Percentiles rank a stretch among this genome's conserved stretches.
These are phyloP conservation scores for Malurus leucopterus DNA, from an alignment of 2,797 vertebrate genomes.

Conservation along the genomic window DNA sequence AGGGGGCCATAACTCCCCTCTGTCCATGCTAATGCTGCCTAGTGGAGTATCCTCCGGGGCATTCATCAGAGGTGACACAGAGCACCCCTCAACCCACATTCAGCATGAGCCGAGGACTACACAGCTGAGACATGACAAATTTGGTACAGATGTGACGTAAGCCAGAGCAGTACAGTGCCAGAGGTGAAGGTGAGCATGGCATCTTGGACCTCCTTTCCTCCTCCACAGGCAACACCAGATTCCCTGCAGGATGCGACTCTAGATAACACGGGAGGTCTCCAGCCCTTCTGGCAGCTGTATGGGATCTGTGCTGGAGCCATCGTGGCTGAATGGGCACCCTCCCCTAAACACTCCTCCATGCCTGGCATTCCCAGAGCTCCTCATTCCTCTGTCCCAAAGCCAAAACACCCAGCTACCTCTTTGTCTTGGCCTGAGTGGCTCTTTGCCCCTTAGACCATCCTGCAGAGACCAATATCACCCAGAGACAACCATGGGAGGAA, in stretches of 20 bases:
- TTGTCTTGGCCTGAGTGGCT: neutral
- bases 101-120: neutral
- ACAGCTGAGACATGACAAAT: neutral
- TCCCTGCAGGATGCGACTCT: neutral
- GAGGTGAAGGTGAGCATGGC: neutral
- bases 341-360: neutral
- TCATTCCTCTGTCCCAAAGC: neutral
- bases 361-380: neutral
- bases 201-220: neutral
- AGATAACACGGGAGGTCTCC: neutral
- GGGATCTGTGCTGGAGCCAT: neutral
- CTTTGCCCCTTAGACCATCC: neutral
- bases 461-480: neutral
- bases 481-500: neutral
- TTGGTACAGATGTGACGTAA: neutral
- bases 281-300: neutral
- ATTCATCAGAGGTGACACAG: neutral
- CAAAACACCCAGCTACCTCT: neutral
- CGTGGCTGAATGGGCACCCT: neutral
- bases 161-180: neutral
- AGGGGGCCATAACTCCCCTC: neutral
- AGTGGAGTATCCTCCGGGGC: neutral
- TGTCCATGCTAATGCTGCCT: neutral
- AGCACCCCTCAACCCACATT: neutral
- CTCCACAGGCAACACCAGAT: neutral